Evolutionary conservation across 1,140 invertebrate genomes (phyloP).

Genomic region (Meloidogyne exigua): DNA sequence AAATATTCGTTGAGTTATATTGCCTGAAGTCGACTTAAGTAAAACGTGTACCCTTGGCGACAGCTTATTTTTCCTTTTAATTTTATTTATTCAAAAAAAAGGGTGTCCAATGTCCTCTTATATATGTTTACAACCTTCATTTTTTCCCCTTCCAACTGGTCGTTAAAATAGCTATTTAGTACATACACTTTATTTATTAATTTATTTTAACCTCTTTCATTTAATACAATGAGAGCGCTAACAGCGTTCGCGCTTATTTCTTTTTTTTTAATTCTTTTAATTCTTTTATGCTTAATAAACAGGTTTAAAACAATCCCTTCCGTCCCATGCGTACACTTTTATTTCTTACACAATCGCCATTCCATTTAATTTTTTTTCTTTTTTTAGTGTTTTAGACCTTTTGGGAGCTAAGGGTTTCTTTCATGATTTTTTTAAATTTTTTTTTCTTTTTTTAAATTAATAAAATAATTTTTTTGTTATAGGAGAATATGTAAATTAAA

Average conservation of each 20-base stretch:
- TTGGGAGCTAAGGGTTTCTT: neutral
- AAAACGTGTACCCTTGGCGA: no score
- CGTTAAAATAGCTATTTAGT: conserved; percentile 1
- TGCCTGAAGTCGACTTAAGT: no score
- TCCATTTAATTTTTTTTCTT: neutral
- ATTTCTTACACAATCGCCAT: neutral
- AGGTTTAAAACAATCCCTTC: neutral
- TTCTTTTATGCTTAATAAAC: neutral
- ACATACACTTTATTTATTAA: neutral
- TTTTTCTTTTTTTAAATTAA: no score
- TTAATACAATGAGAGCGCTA: neutral
- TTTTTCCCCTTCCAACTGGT: neutral
- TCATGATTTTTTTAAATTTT: neutral
- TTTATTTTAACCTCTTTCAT: neutral
- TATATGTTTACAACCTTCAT: neutral
- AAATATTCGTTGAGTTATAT: no score
- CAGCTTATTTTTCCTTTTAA: neutral
- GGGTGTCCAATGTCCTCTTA: neutral
- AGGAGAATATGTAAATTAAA: neutral
- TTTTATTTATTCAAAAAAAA: neutral
- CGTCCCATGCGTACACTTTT: neutral
- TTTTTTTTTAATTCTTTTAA: neutral
- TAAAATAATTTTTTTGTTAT: neutral
- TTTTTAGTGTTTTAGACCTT: neutral
- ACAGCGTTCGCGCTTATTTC: neutral